Evolutionary conservation across 2,888 invertebrate species (phyloP), one percentile per base, ranked within the genome.

Genomic region (Dysmachus trigonus): DNA sequence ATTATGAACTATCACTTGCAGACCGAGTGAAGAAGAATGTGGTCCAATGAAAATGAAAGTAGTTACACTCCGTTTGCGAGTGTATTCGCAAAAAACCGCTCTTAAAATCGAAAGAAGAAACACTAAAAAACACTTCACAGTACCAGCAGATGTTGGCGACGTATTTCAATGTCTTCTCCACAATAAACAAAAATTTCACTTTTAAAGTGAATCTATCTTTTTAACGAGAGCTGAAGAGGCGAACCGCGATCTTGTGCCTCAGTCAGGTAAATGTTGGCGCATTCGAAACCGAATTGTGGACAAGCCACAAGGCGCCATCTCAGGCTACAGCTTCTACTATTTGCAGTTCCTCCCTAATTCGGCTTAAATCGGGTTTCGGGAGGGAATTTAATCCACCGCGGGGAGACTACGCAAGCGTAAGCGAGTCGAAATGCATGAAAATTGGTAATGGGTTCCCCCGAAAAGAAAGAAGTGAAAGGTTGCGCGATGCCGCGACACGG

Each of bases 261-360:
- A 47, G 53, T 76, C 76, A 73, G 86, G 86, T 84, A 84, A 86
- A 84, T 86, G 84, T 71, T 62, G 79, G 10, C 71, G 86, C 79
- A 79, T 35, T 38, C 15, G 74, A n/a, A 33, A 10, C 35, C 72
- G 51, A 72, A 38, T 62, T 62, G 62, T 62, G 62, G 27, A 62
- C 62, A 10, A 62, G 62, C 22, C 62, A 62, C 62, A 62, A 62
- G 62, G 22, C 27, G 27, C 10, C 62, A 10, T 27, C 22, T 10
- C 18, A 62, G 22, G 22, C 18, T 10, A 62, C 6, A 62, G 22
- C 27, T 8, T 22, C 10, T 22, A 22, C 53, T 8, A 22, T 4
- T 8, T 22, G 53, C 27, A 62, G 27, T 62, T 62, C 62, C 62
- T 62, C 62, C 62, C 18, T 22, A 62, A 62, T 0, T 62, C 62